These are phyloP conservation scores for Pseudotriccus pelzelni DNA, from an alignment of 2,797 vertebrate species.

Conservation along the genomic window DNA sequence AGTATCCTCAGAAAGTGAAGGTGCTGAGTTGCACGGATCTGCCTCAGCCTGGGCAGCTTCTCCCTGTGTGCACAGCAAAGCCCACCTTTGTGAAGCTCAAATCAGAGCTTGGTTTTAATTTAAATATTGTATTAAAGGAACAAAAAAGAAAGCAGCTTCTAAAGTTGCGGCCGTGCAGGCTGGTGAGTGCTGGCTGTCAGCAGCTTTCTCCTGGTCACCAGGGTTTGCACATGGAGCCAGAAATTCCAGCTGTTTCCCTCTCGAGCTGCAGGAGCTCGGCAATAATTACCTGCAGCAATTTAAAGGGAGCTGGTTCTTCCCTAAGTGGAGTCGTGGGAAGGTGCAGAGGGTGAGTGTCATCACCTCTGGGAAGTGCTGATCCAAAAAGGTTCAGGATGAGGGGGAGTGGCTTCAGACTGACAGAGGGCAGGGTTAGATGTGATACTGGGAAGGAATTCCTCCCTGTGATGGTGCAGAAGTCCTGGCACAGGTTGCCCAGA, in stretches of 20 bases:
- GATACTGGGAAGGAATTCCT: neutral
- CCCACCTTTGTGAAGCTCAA: neutral
- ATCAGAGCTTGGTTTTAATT: neutral
- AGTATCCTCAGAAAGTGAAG: neutral
- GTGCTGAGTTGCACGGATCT: rapidly evolving
- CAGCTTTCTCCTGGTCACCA: constrained; percentile 4
- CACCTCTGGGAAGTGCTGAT: neutral
- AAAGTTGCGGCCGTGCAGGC: neutral
- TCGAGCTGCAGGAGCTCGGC: neutral
- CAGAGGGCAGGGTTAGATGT: rapidly evolving
- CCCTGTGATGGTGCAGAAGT: rapidly evolving
- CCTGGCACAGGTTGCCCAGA: neutral
- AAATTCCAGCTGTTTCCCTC: constrained; percentile 2
- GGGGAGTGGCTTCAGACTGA: neutral
- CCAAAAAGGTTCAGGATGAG: neutral
- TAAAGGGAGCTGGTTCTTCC: neutral
- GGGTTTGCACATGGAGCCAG: neutral
- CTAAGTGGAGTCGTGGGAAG: neutral
- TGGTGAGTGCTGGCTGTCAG: neutral
- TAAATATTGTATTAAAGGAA: neutral
- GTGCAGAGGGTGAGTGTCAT: neutral
- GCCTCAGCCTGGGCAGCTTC: neutral
- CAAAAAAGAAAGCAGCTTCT: neutral
- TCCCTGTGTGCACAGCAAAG: neutral
- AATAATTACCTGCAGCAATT: neutral